A percentile compares a stretch with the other conserved stretches of the same genome.
Conservation (phyloP, 2,113 vertebrate species). For the Mus pahari region DNA sequence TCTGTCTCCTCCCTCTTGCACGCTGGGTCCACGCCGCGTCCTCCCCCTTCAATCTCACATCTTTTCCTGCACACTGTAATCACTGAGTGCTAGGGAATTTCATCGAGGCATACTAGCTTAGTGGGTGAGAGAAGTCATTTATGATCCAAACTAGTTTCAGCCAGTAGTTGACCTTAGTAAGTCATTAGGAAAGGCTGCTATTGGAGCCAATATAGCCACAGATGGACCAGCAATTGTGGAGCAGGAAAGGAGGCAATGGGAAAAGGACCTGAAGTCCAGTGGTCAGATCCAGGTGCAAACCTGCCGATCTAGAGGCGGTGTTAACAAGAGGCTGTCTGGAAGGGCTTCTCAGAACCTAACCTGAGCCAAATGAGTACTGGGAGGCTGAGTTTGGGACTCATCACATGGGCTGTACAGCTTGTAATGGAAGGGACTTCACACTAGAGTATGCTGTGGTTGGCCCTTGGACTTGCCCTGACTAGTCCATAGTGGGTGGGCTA, state of each 20-base stretch:
- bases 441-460: not conserved
- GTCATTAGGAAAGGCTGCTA: not conserved
- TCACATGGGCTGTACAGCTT: rapidly evolving
- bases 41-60: not conserved
- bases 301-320: not conserved
- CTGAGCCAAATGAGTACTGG: not conserved
- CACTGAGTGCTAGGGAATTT: not conserved
- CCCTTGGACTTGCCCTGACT: not conserved
- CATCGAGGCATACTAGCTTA: not conserved
- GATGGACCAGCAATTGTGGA: not conserved
- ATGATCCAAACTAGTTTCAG: not conserved
- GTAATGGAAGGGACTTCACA: not conserved
- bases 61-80: not conserved
- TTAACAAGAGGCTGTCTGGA: not conserved
- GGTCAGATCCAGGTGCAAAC: not conserved
- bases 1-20: not conserved
- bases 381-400: not conserved
- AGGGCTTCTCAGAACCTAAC: slow-evolving; percentile 3
- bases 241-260: not conserved
- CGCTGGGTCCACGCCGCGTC: not conserved
- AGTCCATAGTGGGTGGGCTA: not conserved
- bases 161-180: not conserved
- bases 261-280: not conserved
- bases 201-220: not conserved
- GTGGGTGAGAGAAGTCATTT: not conserved